A percentile compares a stretch with the other conserved stretches of the same genome.
phyloP scores from a whole-genome alignment of 2,113 vertebrate species.

The Microcebus murinus region DNA sequence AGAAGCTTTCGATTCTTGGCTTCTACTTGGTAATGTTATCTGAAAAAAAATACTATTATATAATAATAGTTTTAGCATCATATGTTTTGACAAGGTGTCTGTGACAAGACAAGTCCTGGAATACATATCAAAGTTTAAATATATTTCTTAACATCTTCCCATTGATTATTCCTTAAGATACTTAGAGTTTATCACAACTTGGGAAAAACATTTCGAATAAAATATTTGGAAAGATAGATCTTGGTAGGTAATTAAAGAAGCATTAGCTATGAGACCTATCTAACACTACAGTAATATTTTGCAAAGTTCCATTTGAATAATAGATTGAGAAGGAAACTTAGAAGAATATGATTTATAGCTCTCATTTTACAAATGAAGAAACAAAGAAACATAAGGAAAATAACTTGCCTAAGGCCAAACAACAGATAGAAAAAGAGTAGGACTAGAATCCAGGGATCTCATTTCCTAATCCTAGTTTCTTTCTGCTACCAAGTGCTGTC shows the following conservation, averaged over 20 bases:
- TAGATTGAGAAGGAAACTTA: neutral
- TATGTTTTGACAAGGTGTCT: neutral
- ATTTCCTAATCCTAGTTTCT: neutral
- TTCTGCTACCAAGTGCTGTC: neutral
- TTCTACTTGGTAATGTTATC: constrained; percentile 3
- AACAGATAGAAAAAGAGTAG: neutral
- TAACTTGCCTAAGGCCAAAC: neutral
- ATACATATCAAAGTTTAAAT: neutral
- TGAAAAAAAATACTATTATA: neutral
- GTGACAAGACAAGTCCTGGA: neutral
- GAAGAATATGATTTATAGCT: neutral
- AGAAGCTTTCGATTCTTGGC: constrained; percentile 14
- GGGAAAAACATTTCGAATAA: neutral
- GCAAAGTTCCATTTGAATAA: constrained; percentile 8
- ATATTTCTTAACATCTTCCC: constrained; percentile 19
- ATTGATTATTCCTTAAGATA: neutral
- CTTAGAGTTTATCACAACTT: neutral
- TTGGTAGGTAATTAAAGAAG: neutral
- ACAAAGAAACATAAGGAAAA: neutral
- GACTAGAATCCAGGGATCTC: neutral
- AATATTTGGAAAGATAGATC: constrained; percentile 18
- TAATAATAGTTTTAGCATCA: neutral
- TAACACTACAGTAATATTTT: neutral
- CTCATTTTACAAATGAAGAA: constrained; percentile 13
- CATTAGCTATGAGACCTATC: neutral